Conservation (phyloP, 2,888 invertebrate species). For the Pimpla rufipes region DNA sequence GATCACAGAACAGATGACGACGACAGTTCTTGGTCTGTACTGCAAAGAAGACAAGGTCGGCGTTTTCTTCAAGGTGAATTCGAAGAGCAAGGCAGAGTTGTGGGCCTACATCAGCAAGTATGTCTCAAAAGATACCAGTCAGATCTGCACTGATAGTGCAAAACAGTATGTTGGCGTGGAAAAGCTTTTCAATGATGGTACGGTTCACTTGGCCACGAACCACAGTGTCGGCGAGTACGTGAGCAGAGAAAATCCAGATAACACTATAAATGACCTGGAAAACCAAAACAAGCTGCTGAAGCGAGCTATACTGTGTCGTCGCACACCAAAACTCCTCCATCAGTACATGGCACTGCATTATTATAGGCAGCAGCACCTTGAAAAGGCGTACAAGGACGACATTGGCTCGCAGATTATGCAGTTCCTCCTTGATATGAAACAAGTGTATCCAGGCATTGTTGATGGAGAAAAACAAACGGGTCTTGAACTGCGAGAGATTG, state of each 20-base stretch:
- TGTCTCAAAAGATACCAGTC: slow-evolving; percentile 55
- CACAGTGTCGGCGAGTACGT: slow-evolving; percentile 65
- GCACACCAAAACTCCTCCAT: slow-evolving; percentile 58
- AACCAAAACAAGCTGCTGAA: slow-evolving; percentile 67
- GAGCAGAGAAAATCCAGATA: slow-evolving; percentile 10
- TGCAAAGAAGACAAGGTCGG: slow-evolving; percentile 69
- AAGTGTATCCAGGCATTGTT: slow-evolving; percentile 45
- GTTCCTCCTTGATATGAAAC: slow-evolving; percentile 49
- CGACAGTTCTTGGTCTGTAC: slow-evolving; percentile 63
- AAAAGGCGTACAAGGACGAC: slow-evolving; percentile 25
- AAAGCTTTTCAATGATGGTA: slow-evolving; percentile 36
- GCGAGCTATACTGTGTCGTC: slow-evolving; percentile 38
- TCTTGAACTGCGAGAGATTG: slow-evolving; percentile 37
- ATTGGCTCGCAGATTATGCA: slow-evolving; percentile 61
- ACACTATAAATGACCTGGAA: slow-evolving; percentile 67
- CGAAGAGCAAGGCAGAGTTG: slow-evolving; percentile 62
- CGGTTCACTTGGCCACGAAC: slow-evolving; percentile 64
- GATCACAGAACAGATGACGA: slow-evolving; percentile 60
- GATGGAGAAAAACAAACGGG: slow-evolving; percentile 36
- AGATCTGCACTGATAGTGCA: slow-evolving; percentile 63
- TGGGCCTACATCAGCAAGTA: slow-evolving; percentile 65
- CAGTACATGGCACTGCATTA: slow-evolving; percentile 62
- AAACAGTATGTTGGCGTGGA: slow-evolving; percentile 60
- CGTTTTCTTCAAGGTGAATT: slow-evolving; percentile 51
- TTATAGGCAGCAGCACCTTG: slow-evolving; percentile 33